Evolutionary conservation across 2,888 invertebrate species (phyloP), one percentile per base, ranked within the genome.

Genomic region (Linnaemya tessellans): DNA sequence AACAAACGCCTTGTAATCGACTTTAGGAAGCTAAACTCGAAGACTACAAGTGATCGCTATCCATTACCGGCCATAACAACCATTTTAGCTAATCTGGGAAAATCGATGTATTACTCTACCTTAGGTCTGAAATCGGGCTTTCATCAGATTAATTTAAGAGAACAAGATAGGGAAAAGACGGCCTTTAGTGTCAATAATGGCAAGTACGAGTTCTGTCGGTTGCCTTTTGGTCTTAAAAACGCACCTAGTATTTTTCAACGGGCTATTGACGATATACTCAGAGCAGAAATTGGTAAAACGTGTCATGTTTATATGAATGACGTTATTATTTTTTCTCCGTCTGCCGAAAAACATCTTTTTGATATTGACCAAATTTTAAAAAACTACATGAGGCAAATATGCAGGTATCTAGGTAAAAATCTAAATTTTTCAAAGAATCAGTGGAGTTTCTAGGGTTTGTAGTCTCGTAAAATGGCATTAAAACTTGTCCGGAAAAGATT

Each of bases 131-230:
- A 67, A 78, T 56, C 77, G 22, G 62, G 78, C 11, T 77, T 80
- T n/a, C 80, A 84, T 38, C 80, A 62, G 20, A 74, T 74, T 20
- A 49, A 38, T 30, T 62, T 85, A 22, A 35, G 49, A 9, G 75
- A 78, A n/a, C 54, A 43, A 25, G 60, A 84, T 75, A 60, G 58
- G 46, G 64, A 80, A 65, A 84, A 80, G 54, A 79, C 84, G 1
- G 62, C 75, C n/a, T 78, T 78, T 60, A 88, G 88, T 4, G 88
- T 89, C 11, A 88, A 88, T 41, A 67, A 82, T 10, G 92, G 18
- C 9, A 49, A 49, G 0, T 49, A n/a, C 18, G 0, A 22, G 22
- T 54, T 22, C 22, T 54, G 10, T 54, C 9, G 51, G 22, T 22
- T 54, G n/a, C 3, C 46, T n/a, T 49, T 49, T 49, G 18, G 3